Evolutionary conservation across 2,113 vertebrate genomes (phyloP), one percentile per base, ranked within the genome.

Genomic region (Bos indicus): DNA sequence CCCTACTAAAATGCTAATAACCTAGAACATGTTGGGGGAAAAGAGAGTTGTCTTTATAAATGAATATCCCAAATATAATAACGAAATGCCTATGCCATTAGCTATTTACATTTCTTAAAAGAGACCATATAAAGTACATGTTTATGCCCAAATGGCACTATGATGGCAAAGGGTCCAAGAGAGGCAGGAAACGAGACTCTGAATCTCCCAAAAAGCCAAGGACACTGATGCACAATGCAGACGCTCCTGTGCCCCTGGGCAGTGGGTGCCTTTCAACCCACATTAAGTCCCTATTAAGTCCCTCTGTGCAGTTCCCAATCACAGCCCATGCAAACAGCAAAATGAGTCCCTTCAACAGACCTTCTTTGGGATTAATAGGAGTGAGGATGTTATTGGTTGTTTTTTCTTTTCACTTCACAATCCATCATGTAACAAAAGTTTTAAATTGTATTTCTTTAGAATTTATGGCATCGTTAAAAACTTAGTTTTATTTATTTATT

Each of bases 131-230:
- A 88, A 48, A 94, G 28, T 48, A 40, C 21, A 26, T 17, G 6
- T 80, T 64, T 51, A 80, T 95, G 52, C 30, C 43, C 74, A 25
- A 80, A 54, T 48, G 62, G 26, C 71, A 62, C 64, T 95, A 33
- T 71, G 26, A 91, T 54, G 51, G 95, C 95, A 97, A 99, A 99
- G 98, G 98, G 99, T 98, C 99, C 98, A 25, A 26, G 94, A 97
- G 98, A 74, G 26, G 99, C 98, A 0, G 99, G 98, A 82, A 99
- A 83, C 43, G 99, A 96, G 91, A 99, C 98, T 78, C 98, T 99
- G 85, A 99, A 98, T 96, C 98, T 99, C 88, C 98, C 98, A 52
- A 96, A 97, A 40, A 99, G 97, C 98, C 99, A 99, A 17, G 98
- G 98, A 94, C 99, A 97, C 94, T 98, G 98, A 94, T 98, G 98